phyloP scores from a whole-genome alignment of 2,113 vertebrate genomes.

The Perca schrenkii region DNA sequence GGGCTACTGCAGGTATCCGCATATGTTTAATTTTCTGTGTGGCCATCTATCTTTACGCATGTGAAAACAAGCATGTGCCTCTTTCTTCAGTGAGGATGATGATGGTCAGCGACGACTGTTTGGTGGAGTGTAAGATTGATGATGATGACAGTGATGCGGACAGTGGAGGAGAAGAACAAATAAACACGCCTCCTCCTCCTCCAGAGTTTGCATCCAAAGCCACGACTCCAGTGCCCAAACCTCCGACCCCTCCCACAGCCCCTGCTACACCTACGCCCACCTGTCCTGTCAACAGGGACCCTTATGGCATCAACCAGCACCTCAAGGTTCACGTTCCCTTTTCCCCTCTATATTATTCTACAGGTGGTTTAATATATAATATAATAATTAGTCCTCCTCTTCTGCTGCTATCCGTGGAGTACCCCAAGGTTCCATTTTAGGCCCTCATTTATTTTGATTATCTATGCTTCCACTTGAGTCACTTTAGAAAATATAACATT shows the following conservation, averaged over 20 bases:
- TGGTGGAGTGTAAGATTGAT: constrained; percentile 85
- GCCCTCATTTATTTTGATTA: not conserved
- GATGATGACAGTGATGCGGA: constrained; percentile 75
- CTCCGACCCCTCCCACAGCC: constrained; percentile 42
- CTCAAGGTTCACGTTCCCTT: constrained; percentile 77
- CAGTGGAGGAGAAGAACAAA: constrained; percentile 47
- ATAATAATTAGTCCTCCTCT: not conserved
- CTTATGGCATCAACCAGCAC: constrained; percentile 84
- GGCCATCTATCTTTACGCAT: not conserved
- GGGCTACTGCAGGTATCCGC: not conserved
- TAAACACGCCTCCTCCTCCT: constrained; percentile 74
- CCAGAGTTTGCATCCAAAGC: constrained; percentile 75
- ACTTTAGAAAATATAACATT: not conserved
- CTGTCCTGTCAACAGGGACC: constrained; percentile 79
- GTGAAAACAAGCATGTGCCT: not conserved
- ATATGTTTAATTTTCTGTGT: not conserved
- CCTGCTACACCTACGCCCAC: constrained; percentile 31
- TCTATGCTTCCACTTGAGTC: not conserved
- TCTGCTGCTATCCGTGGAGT: not conserved
- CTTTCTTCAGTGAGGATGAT: constrained; percentile 73
- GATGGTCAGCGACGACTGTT: constrained; percentile 83
- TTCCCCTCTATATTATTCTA: not conserved
- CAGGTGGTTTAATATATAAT: not conserved
- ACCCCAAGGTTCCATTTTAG: constrained; percentile 4
- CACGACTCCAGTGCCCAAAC: constrained; percentile 42